Base-by-base conservation (phyloP, 1,140 invertebrate species). In the Dolichoris vasculosae region DNA sequence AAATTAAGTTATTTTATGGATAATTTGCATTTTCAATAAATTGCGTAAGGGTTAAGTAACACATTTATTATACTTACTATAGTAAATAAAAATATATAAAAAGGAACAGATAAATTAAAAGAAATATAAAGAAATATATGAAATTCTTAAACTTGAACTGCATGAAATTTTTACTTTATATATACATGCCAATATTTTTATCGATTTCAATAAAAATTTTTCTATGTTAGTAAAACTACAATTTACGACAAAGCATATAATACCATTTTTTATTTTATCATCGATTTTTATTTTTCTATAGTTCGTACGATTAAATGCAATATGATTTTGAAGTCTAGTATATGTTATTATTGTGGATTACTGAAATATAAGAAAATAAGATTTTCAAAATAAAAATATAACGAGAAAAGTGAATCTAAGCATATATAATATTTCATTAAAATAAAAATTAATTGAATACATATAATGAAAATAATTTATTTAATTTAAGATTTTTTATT, bases 11-110 rank as follows among this genome's bases (percentile, higher is more conserved):
- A 35, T 55, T 77, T 15, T 32, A 77, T 51, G 30, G 46, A 77
- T 77, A 46, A 55, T 77, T 77, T 73, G 67, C 75, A 46, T 77
- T 77, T 51, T 77, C 32, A 46, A 43, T 51, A 32, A 73, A 82
- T 75, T 82, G n/a, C 32, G 20, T n/a, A 59, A 59, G 46, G 73
- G 80, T 73, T 17, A 46, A 55, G 32, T 59, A 75, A 59, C 40
- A 73, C 30, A 51, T 73, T 82, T 55, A 67, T 73, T 46, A 17
- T 1, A 11, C n/a, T 9, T 23, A 73, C 32, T 73, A 32, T 20
- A 63, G 0, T 32, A n/a, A 15, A 77, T 13, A 17, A 48, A 51
- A 77, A 55, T 48, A n/a, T n/a, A n/a, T n/a, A n/a, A n/a, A n/a
- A n/a, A n/a, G n/a, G 48, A 23, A 35, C 0, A n/a, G 6, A 38